Base-by-base conservation (phyloP, 2,888 invertebrate species). In the Phortica magna region DNA sequence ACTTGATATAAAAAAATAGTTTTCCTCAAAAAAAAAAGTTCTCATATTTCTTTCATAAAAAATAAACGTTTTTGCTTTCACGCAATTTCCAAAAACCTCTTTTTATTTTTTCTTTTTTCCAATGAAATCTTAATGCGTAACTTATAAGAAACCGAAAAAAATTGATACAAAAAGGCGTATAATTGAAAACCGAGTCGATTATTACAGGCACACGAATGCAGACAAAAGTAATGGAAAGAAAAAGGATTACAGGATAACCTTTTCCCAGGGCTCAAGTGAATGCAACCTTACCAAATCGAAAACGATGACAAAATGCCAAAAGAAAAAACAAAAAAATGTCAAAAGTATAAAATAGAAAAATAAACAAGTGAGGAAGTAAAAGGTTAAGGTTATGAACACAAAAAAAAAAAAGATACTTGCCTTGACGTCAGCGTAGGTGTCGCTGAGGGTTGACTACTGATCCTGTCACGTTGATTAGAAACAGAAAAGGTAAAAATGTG, bases 181-280 rank as follows among this genome's bases (percentile, higher is more conserved):
- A 65, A 65, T 14, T 65, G 65, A 31, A 71, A 71, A 48, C 70
- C n/a, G 65, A 76, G 72, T n/a, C 39, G 22, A 75, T 59, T 71
- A 53, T 76, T 74, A 70, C 74, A n/a, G 65, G 43, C 31, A 59
- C 74, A 71, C 19, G 64, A 39, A 31, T 41, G 42, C 48, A 43
- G n/a, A 19, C 12, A 53, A 57, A 42, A 6, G 17, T 55, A 19
- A 74, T 22, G 57, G 6, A 43, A 59, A 41, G 14, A 67, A 65
- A 77, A 83, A 82, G 83, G 83, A 82, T 87, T 84, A 80, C 83
- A 79, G 81, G 78, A 80, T 80, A 79, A 79, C 79, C 79, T 80
- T 81, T 87, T 84, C 80, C 80, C 82, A 83, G 80, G 83, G 77
- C 68, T 53, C 17, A 31, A 42, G 22, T 31, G 17, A 77, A 83